These are phyloP conservation scores for Pantherophis vulpinus DNA, from an alignment of 2,797 vertebrate species.

Conservation along the genomic window DNA sequence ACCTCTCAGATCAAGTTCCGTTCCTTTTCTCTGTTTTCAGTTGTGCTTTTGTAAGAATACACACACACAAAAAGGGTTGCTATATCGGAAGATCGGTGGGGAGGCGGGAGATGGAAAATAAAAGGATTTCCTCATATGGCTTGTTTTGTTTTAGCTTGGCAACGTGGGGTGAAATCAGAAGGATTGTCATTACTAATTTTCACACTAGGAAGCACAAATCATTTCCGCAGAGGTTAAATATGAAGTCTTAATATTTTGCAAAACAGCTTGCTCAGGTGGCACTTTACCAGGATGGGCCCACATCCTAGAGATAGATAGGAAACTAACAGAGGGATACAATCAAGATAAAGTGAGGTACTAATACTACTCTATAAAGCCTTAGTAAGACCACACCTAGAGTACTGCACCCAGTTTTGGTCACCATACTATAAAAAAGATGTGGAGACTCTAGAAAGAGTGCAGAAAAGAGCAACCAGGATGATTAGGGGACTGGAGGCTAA, in stretches of 20 bases:
- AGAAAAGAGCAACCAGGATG: too few species aligned
- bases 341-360: too few species aligned
- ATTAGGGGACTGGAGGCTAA: too few species aligned
- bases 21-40: conserved; percentile 50
- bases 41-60: conserved; percentile 11
- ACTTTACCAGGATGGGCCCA: neutral
- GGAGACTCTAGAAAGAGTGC: too few species aligned
- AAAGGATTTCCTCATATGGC: neutral
- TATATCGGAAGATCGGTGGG: neutral
- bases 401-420: too few species aligned
- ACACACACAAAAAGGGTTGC: neutral
- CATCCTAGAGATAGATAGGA: neutral
- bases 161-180: accelerated
- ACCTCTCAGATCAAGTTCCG: conserved; percentile 57
- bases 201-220: neutral
- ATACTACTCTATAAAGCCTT: too few species aligned
- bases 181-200: neutral
- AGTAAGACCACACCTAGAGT: too few species aligned
- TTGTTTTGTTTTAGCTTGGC: neutral
- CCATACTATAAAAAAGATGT: too few species aligned
- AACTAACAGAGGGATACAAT: too few species aligned
- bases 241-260: conserved; percentile 18
- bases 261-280: neutral
- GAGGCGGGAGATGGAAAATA: neutral
- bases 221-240: neutral